Evolutionary conservation across 1,140 invertebrate genomes (phyloP), one percentile per base, ranked within the genome.

Genomic region (Micrasema minimum): DNA sequence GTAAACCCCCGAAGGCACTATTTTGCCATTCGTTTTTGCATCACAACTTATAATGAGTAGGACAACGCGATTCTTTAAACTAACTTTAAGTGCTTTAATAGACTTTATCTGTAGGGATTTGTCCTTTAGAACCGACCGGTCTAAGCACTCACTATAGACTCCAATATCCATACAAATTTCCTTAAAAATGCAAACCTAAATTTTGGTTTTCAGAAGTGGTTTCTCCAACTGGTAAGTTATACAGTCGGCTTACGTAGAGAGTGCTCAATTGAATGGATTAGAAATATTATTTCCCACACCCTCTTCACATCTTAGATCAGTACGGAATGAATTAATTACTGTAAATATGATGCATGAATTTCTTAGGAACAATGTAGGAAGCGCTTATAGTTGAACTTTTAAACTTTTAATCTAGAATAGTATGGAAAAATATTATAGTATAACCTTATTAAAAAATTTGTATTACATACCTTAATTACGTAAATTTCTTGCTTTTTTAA

Each of bases 191-290:
- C 50, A 68, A 62, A 70, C 57, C 72, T 69, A 35, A 50, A 55
- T 74, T 75, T 71, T 68, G 66, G 48, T 71, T 75, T 75, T 75
- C 73, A 75, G 73, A 75, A 65, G 45, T 71, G 67, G 65, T 75
- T 71, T 69, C 73, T 20, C 57, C 73, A 26, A 75, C 73, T 48
- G 73, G 73, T 75, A 72, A 75, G 73, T 75, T 59, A 16, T 71
- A n/a, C 65, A 43, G 69, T 18, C 43, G 69, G 70, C 73, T 71
- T 57, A 50, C n/a, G 69, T 71, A 71, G 65, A 67, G 45, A 61
- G 51, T n/a, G 45, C 22, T 50, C 62, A 20, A 50, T 69, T 61
- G 55, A 62, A 55, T 68, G 41, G 37, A 57, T 55, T 68, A 68
- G 66, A 57, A 66, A 23, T 59, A 59, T 57, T 57, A 41, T 55